These are phyloP conservation scores for Excalfactoria chinensis DNA, from an alignment of 2,113 vertebrate species.

Conservation along the genomic window DNA sequence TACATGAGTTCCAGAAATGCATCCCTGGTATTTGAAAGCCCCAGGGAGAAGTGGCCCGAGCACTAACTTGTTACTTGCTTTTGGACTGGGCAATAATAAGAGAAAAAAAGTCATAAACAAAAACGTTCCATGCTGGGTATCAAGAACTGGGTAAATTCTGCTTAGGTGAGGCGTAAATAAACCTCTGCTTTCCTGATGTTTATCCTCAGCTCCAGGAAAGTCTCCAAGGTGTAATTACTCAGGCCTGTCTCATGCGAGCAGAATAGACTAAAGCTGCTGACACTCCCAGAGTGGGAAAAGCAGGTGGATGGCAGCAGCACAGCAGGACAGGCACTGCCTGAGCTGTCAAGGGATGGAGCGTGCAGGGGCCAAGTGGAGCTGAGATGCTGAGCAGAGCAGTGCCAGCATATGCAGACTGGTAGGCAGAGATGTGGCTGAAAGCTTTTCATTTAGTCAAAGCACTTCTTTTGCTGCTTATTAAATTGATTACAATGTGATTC, in stretches of 20 bases:
- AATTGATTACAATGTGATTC: background rate
- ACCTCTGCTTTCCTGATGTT: conserved; percentile 9
- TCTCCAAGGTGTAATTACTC: conserved; percentile 53
- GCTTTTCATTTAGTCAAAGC: background rate
- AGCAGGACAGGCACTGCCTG: background rate
- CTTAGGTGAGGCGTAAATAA: conserved; percentile 4
- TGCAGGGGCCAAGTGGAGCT: background rate
- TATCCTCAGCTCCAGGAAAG: background rate
- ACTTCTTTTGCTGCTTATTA: background rate
- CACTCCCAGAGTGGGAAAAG: background rate
- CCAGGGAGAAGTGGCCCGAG: background rate
- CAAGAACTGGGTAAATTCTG: background rate
- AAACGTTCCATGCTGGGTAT: background rate
- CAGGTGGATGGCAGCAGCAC: fast-evolving
- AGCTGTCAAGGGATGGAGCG: fast-evolving
- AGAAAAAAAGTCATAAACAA: background rate
- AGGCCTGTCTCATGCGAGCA: background rate
- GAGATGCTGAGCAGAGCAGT: background rate
- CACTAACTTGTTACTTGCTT: background rate
- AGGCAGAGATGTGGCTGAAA: background rate
- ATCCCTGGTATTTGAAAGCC: background rate
- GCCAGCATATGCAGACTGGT: background rate
- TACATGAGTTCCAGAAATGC: conserved; percentile 51
- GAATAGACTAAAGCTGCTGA: background rate
- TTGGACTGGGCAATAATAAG: background rate